These are phyloP conservation scores for Ascaphus truei DNA, from an alignment of 2,113 vertebrate species.

Conservation along the genomic window DNA sequence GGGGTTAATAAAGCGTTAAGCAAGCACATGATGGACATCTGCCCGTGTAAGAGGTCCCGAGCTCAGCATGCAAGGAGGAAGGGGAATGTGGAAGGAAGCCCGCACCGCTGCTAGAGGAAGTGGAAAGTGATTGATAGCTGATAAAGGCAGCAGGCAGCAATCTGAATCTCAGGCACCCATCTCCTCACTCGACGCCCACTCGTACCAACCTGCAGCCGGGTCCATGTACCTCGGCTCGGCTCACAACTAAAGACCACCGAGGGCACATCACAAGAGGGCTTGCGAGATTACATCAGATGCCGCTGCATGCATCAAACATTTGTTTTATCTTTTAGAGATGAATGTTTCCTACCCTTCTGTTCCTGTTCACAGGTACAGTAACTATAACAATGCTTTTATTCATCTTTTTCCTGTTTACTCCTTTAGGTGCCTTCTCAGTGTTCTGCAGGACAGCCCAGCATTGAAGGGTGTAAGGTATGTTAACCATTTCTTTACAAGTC, in stretches of 20 bases:
- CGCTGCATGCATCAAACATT: neutral
- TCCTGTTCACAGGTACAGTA: neutral
- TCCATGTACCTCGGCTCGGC: neutral
- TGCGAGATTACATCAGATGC: neutral
- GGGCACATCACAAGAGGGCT: neutral
- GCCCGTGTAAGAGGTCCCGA: too few species aligned
- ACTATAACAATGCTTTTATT: neutral
- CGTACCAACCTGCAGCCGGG: neutral
- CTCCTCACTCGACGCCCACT: constrained; percentile 4
- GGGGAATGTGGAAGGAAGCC: too few species aligned
- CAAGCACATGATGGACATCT: too few species aligned
- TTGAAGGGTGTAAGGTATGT: too few species aligned
- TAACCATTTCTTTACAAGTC: too few species aligned
- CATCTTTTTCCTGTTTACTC: neutral
- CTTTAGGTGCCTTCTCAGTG: neutral
- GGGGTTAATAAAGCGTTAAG: too few species aligned
- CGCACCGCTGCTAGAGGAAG: neutral
- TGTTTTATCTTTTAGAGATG: neutral
- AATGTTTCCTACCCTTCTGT: neutral
- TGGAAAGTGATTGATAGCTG: neutral
- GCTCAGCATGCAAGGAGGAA: too few species aligned
- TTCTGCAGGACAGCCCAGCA: too few species aligned
- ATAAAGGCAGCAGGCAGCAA: neutral
- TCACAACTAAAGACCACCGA: neutral
- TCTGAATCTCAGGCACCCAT: neutral